Base-by-base conservation (phyloP, 1,140 invertebrate species). In the Diorhabda carinulata region DNA sequence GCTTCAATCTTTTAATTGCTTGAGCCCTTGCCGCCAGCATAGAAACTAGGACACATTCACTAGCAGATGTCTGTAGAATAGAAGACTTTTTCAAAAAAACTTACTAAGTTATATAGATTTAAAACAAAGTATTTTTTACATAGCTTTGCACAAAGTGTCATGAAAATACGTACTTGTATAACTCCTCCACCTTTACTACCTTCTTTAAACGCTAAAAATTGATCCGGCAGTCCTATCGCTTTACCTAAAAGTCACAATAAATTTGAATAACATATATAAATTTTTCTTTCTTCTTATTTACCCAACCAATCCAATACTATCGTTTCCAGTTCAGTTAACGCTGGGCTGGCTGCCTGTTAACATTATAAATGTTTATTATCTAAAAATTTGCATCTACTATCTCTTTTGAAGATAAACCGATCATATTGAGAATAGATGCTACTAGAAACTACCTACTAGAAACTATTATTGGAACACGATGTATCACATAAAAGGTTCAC, bases 291-390 rank as follows among this genome's bases (percentile, higher is more conserved):
- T 47, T 4, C 25, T 58, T 43, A 44, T 61, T 87, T 87, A 91
- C 95, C 97, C 74, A 99, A 86, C 98, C 97, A 99, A 82, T 99
- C 96, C 61, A 98, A 82, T 61, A 99, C 94, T 70, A 99, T 94
- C 1, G 94, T 97, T 84, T 99, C 98, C 64, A 99, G 83, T 84
- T 99, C 98, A 3, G 97, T 98, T 80, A 95, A 98, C 0, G 97
- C 96, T 2, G 98, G 97, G 84, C 95, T 97, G 4, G 97, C 94
- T 41, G 76, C 77, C 77, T 78, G 59, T 25, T 25, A 25, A 25
- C 25, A 25, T 25, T 25, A 25, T 25, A 25, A 25, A 25, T 25
- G 25, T 25, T 25, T 25, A 25, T 25, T 25, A 25, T 25, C 25
- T 25, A 25, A 25, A 1, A 25, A 25, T 25, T 25, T 25, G 25